Base-by-base conservation (phyloP, 1,140 invertebrate species). In the Drosophila ohnishii region DNA sequence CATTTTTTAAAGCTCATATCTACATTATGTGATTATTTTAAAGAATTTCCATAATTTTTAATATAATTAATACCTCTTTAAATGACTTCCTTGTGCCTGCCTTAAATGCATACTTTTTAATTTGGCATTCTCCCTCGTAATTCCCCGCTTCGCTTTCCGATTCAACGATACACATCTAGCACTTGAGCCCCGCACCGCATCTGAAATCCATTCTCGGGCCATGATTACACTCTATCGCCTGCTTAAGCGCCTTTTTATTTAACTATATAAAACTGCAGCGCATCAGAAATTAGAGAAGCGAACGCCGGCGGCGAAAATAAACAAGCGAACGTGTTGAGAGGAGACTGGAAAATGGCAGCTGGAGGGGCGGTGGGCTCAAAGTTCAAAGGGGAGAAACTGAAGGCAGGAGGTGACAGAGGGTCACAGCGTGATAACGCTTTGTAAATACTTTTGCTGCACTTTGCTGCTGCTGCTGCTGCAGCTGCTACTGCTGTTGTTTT, bases 361-460 rank as follows among this genome's bases (percentile, higher is more conserved):
- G 22, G 22, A 1, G 13, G 40, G 14, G 7, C 2, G 14, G 35
- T 22, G 67, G 44, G 37, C 28, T 69, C 55, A 53, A 59, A 66
- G 78, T 69, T 74, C 53, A 53, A 63, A 40, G 66, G 62, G 62
- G 47, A 51, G 13, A 51, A 28, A 44, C 25, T 37, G 45, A 42
- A 35, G 58, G 42, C 39, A 53, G 70, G 42, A 19, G 57, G 72
- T 37, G 42, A 47, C 64, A 39, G 72, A 65, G 61, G 65, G 82
- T 78, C 72, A 63, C 83, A 87, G 80, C 84, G 78, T 78, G 83
- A 87, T 87, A 87, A 83, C 84, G 79, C 83, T 86, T 86, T 83
- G 83, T 87, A 86, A 86, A 86, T 86, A 86, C 83, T 86, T 86
- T 86, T 87, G 79, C 83, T 83, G 83, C 80, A 87, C 84, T 88